Conservation (phyloP, 2,888 invertebrate species). For the Amiota communis region DNA sequence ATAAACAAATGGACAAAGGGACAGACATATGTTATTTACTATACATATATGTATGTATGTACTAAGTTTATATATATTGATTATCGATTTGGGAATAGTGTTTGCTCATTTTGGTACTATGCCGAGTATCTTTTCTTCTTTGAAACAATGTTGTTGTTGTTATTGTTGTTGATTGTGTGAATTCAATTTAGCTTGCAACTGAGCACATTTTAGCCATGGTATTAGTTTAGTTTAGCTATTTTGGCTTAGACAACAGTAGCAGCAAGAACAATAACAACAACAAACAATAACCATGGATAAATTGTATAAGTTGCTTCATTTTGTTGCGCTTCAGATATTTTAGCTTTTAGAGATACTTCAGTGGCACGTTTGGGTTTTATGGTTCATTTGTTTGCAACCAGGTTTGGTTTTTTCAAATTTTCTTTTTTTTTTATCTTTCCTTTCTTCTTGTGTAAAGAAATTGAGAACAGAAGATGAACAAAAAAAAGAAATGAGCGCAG, state of each 20-base stretch:
- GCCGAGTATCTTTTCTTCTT: neutral
- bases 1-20: neutral
- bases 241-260: conserved; percentile 42
- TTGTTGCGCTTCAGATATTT: conserved; percentile 16
- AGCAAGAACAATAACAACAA: too few species aligned
- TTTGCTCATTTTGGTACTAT: conserved; percentile 20
- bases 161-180: conserved; percentile 39
- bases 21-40: neutral
- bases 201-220: conserved; percentile 51
- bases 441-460: neutral
- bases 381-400: conserved; percentile 53
- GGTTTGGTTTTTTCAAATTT: too few species aligned
- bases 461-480: too few species aligned
- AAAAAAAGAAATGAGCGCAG: too few species aligned
- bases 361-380: conserved; percentile 63
- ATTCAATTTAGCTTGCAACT: conserved; percentile 62
- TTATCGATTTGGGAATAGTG: conserved; percentile 73
- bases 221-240: conserved; percentile 38
- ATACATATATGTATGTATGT: neutral
- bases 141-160: conserved; percentile 15
- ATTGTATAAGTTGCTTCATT: conserved; percentile 22
- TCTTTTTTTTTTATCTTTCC: neutral
- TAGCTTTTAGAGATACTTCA: conserved; percentile 34
- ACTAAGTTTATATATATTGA: conserved; percentile 62
- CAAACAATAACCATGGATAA: neutral